phyloP scores from a whole-genome alignment of 2,113 vertebrate species.

The Mungos mungo region DNA sequence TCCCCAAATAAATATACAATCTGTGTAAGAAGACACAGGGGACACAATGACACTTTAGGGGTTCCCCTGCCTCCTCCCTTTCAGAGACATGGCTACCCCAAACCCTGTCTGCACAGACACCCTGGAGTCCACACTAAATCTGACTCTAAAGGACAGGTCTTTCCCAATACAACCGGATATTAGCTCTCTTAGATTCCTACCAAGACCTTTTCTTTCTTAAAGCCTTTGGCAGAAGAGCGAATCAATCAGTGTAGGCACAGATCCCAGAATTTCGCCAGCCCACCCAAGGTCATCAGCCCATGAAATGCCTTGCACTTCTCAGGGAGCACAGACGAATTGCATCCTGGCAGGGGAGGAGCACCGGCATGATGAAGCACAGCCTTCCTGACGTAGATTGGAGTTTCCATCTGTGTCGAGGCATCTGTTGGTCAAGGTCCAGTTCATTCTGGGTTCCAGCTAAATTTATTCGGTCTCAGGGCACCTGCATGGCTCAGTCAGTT shows the following conservation, averaged over 20 bases:
- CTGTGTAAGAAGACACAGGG: background rate
- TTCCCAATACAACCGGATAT: background rate
- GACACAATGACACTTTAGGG: background rate
- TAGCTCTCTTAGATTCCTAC: background rate
- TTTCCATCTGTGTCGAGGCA: background rate
- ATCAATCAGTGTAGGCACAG: background rate
- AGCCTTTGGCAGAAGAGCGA: background rate
- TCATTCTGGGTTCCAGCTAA: background rate
- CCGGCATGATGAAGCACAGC: background rate
- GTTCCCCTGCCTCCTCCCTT: background rate
- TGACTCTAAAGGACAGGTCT: background rate
- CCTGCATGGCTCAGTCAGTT: no score
- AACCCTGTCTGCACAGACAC: background rate
- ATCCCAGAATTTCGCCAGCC: background rate
- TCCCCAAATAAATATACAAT: background rate
- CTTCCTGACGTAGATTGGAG: background rate
- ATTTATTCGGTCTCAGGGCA: background rate
- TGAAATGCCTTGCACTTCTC: background rate
- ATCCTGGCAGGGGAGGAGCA: accelerated
- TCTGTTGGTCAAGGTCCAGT: background rate
- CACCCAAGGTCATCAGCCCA: background rate
- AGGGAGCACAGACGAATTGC: accelerated
- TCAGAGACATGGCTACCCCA: background rate
- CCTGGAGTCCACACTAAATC: background rate
- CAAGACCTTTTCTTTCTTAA: background rate